Base-by-base conservation (phyloP, 2,797 vertebrate species). In the Spea hammondii region DNA sequence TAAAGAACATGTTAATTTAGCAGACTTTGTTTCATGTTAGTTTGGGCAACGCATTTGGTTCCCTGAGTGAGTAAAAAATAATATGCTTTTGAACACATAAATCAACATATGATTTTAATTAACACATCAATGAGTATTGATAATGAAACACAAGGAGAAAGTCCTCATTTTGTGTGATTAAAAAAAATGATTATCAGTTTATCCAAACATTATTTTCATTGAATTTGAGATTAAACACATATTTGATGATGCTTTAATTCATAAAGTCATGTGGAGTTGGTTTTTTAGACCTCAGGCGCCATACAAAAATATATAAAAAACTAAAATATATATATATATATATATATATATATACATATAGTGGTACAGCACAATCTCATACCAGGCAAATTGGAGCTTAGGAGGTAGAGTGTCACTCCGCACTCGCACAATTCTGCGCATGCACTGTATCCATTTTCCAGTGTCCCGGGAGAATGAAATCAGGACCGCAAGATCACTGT, bases 81-180 rank as follows among this genome's bases (percentile, higher is more conserved):
- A 32, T 44, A 8, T 70, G 59, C 62, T 64, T 48, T 55, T 65
- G 69, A 48, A 65, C 45, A 13, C 14, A 66, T 46, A 68, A 74
- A 71, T 80, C 79, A 76, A 74, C 79, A 71, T 76, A 65, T 57
- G 72, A 66, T 76, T 79, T 76, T 80, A 80, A 80, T 80, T 70
- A 76, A 75, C 76, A 57, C 68, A 75, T 76, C 50, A 74, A 74
- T 71, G 67, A 76, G 68, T 50, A 57, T 70, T 76, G 46, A 65
- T 65, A 75, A 57, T 74, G 17, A 60, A 80, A 48, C 17, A 65
- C 60, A 71, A 49, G 67, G 44, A 80, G 47, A 76, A 8, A 6
- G 13, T 65, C 74, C 76, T 74, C 73, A 80, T 75, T 73, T 71
- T 14, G 65, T 8, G 48, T 59, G 51, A 76, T 71, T 76, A 62